Evolutionary conservation across 2,888 invertebrate genomes (phyloP).

Genomic region (Alsophila aescularia): DNA sequence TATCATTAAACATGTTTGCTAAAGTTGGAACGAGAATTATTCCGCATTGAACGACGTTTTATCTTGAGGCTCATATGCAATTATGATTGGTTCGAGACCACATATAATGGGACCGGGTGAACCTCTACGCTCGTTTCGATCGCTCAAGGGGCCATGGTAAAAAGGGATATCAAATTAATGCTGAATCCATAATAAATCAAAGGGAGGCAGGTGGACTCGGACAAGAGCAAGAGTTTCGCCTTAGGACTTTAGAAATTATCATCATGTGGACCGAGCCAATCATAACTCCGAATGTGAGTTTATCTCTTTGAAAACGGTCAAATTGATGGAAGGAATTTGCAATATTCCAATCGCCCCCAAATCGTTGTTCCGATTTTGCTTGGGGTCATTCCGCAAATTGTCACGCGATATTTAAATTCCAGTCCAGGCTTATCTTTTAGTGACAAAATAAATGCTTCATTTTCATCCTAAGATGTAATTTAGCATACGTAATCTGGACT

Average conservation of each 20-base stretch:
- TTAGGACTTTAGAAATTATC: constrained; percentile 81
- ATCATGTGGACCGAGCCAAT: constrained; percentile 50
- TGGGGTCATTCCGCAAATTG: constrained; percentile 46
- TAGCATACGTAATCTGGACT: background rate
- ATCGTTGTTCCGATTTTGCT: constrained; percentile 46
- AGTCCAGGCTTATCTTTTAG: constrained; percentile 23
- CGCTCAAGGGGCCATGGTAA: constrained; percentile 81
- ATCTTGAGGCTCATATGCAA: constrained; percentile 77
- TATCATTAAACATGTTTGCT: constrained; percentile 40
- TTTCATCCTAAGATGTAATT: constrained; percentile 1
- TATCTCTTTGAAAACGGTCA: constrained; percentile 38
- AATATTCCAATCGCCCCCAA: constrained; percentile 52
- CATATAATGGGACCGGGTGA: constrained; percentile 77
- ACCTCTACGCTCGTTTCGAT: constrained; percentile 71
- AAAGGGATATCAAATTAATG: constrained; percentile 85
- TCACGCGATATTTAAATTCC: constrained; percentile 55
- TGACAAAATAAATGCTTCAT: constrained; percentile 27
- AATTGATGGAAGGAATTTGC: constrained; percentile 56
- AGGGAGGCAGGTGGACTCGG: constrained; percentile 79
- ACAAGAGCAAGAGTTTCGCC: constrained; percentile 76
- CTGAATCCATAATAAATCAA: constrained; percentile 85
- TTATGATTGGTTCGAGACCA: constrained; percentile 79
- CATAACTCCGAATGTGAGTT: constrained; percentile 33
- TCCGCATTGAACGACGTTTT: constrained; percentile 70
- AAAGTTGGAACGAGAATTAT: constrained; percentile 50